phyloP scores from a whole-genome alignment of 2,113 vertebrate genomes.

The Rallus limicola region DNA sequence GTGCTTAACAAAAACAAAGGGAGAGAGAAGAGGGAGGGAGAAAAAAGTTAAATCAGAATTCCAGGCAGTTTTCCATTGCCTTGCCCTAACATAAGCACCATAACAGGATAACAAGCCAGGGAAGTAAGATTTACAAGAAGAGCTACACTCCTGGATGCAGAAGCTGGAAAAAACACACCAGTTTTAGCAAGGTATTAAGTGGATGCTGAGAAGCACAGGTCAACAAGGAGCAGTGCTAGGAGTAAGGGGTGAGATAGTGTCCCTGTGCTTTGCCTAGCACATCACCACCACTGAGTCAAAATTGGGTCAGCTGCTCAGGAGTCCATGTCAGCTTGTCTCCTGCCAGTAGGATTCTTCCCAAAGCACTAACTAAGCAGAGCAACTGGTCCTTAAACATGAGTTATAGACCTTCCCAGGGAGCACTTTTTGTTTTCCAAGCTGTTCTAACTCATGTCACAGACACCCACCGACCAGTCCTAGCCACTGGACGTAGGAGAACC shows the following conservation, averaged over 20 bases:
- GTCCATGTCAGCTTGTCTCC: neutral
- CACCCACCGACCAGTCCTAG: neutral
- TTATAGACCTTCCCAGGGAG: neutral
- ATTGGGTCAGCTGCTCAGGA: neutral
- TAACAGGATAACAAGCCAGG: neutral
- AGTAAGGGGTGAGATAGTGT: neutral
- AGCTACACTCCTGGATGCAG: neutral
- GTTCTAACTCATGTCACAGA: neutral
- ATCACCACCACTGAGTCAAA: neutral
- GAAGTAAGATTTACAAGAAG: neutral
- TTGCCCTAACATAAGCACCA: neutral
- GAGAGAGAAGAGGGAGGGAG: no score
- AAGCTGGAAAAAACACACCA: neutral
- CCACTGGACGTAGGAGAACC: neutral
- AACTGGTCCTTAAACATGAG: neutral
- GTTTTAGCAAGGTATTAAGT: neutral
- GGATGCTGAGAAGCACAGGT: neutral
- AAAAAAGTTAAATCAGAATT: neutral
- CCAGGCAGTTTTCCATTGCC: neutral
- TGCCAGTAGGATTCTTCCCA: neutral
- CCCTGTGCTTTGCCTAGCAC: neutral
- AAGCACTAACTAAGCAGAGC: neutral
- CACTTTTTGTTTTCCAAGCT: neutral
- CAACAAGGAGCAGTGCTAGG: neutral
- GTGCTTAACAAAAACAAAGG: neutral